Conservation (phyloP, 1,140 invertebrate genomes). For the Drosophila tristis region DNA sequence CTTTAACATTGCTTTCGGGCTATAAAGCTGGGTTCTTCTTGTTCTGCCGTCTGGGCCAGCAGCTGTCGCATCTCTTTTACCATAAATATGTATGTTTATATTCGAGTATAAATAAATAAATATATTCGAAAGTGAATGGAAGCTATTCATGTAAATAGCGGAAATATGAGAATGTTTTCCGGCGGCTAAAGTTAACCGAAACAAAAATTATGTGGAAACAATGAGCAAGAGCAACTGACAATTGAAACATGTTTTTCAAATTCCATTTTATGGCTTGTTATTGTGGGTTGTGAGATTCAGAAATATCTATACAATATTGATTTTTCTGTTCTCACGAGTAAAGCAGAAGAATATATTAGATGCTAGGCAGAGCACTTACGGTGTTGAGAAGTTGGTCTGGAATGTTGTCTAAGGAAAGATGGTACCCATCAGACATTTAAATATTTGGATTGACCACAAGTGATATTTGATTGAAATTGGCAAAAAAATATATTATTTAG, state of each 20-base stretch:
- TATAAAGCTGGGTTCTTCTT: slow-evolving; percentile 26
- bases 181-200: slow-evolving; percentile 43
- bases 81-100: slow-evolving; percentile 53
- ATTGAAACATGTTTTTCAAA: slow-evolving; percentile 54
- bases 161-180: slow-evolving; percentile 41
- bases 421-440: too few relatives aligned
- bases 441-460: too few relatives aligned
- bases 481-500: too few relatives aligned
- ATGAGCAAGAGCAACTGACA: slow-evolving; percentile 46
- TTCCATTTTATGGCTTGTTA: slow-evolving; percentile 34
- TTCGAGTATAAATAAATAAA: slow-evolving; percentile 49
- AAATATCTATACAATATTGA: slow-evolving; percentile 29
- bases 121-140: slow-evolving; percentile 4
- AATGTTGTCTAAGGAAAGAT: too few relatives aligned
- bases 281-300: background rate
- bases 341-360: too few relatives aligned
- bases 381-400: too few relatives aligned
- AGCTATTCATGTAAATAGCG: slow-evolving; percentile 45
- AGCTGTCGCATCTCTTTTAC: slow-evolving; percentile 51
- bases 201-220: slow-evolving; percentile 57
- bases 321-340: slow-evolving; percentile 9
- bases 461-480: too few relatives aligned
- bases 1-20: slow-evolving; percentile 52
- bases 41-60: slow-evolving; percentile 43
- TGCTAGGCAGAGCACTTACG: too few relatives aligned